Conservation (phyloP, 2,113 vertebrate genomes). For the Lucifuga dentata region DNA sequence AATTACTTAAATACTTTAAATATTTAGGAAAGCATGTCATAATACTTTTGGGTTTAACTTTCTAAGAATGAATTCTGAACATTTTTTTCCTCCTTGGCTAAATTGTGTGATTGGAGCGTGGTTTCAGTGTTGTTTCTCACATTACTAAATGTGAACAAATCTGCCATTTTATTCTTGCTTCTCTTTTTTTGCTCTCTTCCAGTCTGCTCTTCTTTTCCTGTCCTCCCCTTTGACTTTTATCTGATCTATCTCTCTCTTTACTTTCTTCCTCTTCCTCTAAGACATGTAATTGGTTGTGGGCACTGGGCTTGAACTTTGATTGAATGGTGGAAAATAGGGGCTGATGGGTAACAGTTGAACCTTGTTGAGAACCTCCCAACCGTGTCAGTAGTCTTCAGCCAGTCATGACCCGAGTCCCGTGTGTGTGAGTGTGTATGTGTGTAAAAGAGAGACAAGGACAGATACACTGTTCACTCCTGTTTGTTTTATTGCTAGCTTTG, state of each 20-base stretch:
- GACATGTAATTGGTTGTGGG: conserved; percentile 18
- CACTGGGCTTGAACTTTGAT: conserved; percentile 13
- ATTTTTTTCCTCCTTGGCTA: no score
- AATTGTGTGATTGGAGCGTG: no score
- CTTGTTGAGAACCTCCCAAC: conserved; percentile 42
- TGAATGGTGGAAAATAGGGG: conserved; percentile 25
- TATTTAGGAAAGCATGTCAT: no score
- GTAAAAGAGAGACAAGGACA: neutral
- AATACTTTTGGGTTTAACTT: no score
- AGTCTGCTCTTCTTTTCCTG: neutral
- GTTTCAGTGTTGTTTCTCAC: no score
- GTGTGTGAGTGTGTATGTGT: conserved; percentile 14
- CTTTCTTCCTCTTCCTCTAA: conserved; percentile 1
- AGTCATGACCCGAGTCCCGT: conserved; percentile 11
- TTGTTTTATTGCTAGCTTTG: conserved; percentile 13
- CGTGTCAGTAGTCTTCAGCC: conserved; percentile 26
- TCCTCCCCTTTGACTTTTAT: neutral
- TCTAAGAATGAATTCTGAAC: no score
- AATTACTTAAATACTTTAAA: no score
- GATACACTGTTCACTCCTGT: neutral
- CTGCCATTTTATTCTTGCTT: no score
- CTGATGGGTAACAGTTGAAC: conserved; percentile 37
- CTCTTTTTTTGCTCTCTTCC: neutral
- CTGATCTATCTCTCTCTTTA: neutral
- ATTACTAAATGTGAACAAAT: no score